Conservation (phyloP, 2,888 invertebrate genomes). For the Teinopalpus imperialis region DNA sequence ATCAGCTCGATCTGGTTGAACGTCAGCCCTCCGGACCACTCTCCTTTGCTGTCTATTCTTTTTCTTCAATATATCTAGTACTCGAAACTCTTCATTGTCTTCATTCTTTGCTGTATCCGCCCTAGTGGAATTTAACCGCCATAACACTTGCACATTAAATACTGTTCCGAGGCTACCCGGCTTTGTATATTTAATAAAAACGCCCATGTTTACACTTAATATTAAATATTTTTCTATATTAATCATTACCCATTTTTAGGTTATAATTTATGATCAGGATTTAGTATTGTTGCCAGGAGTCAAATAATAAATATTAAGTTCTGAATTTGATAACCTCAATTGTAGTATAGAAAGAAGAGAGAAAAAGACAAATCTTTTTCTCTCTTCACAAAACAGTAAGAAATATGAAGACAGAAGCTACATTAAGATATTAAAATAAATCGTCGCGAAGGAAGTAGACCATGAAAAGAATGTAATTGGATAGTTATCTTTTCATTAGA, state of each 20-base stretch:
- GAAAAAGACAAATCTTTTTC: too few species aligned
- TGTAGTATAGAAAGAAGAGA: too few species aligned
- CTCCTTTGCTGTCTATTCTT: slow-evolving; percentile 48
- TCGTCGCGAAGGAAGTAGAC: too few species aligned
- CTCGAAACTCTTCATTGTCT: slow-evolving; percentile 76
- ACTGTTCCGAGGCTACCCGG: slow-evolving; percentile 42
- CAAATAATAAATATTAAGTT: too few species aligned
- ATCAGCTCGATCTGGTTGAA: slow-evolving; percentile 70
- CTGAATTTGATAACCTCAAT: too few species aligned
- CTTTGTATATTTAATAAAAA: slow-evolving; percentile 60
- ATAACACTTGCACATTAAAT: slow-evolving; percentile 57
- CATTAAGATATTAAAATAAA: too few species aligned
- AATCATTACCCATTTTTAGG: slow-evolving; percentile 3
- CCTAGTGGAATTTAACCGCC: slow-evolving; percentile 64
- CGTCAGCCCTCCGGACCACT: slow-evolving; percentile 46
- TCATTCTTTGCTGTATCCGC: slow-evolving; percentile 51
- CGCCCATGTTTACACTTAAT: slow-evolving; percentile 48
- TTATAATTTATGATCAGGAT: too few species aligned
- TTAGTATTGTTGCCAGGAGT: too few species aligned
- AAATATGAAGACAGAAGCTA: too few species aligned
- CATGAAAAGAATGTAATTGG: too few species aligned
- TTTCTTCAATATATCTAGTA: slow-evolving; percentile 74
- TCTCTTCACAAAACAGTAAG: too few species aligned
- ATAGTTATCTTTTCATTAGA: too few species aligned
- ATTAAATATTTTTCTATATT: not conserved